Evolutionary conservation across 1,140 invertebrate genomes (phyloP).

Genomic region (Ips typographus): DNA sequence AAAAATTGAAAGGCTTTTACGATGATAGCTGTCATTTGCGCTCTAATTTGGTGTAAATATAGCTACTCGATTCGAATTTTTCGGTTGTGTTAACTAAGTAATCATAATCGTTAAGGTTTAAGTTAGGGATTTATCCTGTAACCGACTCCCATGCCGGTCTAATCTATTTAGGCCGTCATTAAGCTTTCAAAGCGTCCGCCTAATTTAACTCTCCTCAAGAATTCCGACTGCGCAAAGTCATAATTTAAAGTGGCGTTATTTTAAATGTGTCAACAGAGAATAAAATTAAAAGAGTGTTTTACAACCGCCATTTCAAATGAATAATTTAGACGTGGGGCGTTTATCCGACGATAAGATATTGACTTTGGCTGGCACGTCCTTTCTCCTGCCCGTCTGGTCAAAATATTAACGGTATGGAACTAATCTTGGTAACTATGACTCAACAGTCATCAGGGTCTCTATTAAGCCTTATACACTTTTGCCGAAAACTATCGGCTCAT

Average conservation of each 20-base stretch:
- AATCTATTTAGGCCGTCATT: conserved; percentile 18
- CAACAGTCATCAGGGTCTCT: too few relatives aligned
- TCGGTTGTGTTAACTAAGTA: too few relatives aligned
- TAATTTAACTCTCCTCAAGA: conserved; percentile 21
- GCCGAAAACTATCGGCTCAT: background rate
- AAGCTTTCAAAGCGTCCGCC: conserved; percentile 18
- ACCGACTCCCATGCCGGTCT: too few relatives aligned
- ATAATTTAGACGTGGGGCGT: conserved; percentile 12
- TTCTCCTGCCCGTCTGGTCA: too few relatives aligned
- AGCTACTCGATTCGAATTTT: background rate
- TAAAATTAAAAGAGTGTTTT: conserved; percentile 20
- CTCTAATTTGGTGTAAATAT: background rate
- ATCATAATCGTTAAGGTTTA: background rate
- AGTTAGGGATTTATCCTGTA: background rate
- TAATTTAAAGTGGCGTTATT: conserved; percentile 16
- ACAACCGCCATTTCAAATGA: conserved; percentile 12
- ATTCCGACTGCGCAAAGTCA: conserved; percentile 18
- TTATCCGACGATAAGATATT: background rate
- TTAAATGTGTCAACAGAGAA: conserved; percentile 19
- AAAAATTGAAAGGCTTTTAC: conserved; percentile 6
- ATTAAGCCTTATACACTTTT: too few relatives aligned
- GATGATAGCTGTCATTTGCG: background rate
- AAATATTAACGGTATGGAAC: too few relatives aligned
- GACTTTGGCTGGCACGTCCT: too few relatives aligned
- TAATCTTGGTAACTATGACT: too few relatives aligned